Percentiles rank a stretch among this genome's conserved stretches.
Evolutionary conservation across 2,113 vertebrate species (phyloP).

Genomic region (Pseudonaja textilis): DNA sequence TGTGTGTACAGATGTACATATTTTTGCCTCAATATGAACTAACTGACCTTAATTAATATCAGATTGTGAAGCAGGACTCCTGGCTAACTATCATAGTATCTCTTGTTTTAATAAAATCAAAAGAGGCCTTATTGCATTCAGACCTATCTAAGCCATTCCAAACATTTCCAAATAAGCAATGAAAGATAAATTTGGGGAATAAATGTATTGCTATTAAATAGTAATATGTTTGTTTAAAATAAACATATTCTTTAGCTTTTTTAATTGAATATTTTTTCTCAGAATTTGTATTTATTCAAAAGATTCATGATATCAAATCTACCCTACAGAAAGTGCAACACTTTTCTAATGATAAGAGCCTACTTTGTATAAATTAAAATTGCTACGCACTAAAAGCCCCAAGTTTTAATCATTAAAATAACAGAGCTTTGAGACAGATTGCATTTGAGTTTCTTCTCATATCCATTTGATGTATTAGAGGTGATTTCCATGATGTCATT

Average conservation of each 20-base stretch:
- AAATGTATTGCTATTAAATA: background rate
- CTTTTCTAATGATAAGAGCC: background rate
- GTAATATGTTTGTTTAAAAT: background rate
- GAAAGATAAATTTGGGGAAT: background rate
- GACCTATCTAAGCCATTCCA: background rate
- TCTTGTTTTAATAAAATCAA: background rate
- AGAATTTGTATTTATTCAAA: constrained; percentile 10
- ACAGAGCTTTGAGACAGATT: constrained; percentile 40
- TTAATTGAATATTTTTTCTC: background rate
- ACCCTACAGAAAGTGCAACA: background rate
- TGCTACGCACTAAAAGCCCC: constrained; percentile 11
- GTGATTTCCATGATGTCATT: constrained; percentile 70
- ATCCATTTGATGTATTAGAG: constrained; percentile 62
- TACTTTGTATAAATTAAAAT: constrained; percentile 36
- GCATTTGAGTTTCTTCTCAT: constrained; percentile 53
- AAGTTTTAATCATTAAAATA: constrained; percentile 30
- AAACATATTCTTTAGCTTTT: background rate
- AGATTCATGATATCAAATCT: background rate
- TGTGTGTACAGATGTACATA: background rate
- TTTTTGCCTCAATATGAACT: background rate
- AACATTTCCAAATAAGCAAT: background rate
- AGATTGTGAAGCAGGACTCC: background rate
- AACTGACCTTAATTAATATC: background rate
- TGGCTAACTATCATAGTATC: background rate
- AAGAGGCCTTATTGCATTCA: background rate